Percentiles rank a stretch among this genome's conserved stretches.
These are phyloP conservation scores for Tympanoctomys barrerae DNA, from an alignment of 2,797 vertebrate species.

Conservation along the genomic window DNA sequence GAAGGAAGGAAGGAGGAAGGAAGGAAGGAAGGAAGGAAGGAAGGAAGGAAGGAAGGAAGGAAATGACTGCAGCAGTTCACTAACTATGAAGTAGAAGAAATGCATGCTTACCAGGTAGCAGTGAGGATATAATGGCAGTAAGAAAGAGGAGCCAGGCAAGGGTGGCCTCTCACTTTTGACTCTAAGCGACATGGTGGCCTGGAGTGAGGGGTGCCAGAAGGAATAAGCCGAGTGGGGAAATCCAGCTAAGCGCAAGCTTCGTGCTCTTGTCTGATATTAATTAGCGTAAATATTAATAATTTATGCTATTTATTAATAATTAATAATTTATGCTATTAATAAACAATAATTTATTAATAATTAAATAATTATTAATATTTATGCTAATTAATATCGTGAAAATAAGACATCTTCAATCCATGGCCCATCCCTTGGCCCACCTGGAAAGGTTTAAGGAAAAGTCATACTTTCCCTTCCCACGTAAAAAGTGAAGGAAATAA, in stretches of 20 bases:
- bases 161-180: background rate
- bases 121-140: background rate
- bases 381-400: background rate
- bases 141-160: background rate
- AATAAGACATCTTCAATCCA: background rate
- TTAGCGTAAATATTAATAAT: too few relatives aligned
- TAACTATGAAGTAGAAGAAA: background rate
- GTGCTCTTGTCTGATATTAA: background rate
- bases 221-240: background rate
- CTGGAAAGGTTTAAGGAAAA: background rate
- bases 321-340: too few relatives aligned
- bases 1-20: too few relatives aligned
- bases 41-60: too few relatives aligned
- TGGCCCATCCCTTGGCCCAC: background rate
- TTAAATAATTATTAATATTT: slow-evolving; percentile 1
- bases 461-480: background rate
- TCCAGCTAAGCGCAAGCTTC: background rate
- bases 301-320: too few relatives aligned
- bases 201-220: background rate
- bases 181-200: background rate
- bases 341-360: too few relatives aligned
- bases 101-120: background rate
- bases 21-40: too few relatives aligned
- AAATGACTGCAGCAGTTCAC: background rate
- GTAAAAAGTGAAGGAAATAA: background rate